A percentile compares a stretch with the other conserved stretches of the same genome.
Evolutionary conservation across 2,113 vertebrate genomes (phyloP).

Genomic region (Alouatta palliata): DNA sequence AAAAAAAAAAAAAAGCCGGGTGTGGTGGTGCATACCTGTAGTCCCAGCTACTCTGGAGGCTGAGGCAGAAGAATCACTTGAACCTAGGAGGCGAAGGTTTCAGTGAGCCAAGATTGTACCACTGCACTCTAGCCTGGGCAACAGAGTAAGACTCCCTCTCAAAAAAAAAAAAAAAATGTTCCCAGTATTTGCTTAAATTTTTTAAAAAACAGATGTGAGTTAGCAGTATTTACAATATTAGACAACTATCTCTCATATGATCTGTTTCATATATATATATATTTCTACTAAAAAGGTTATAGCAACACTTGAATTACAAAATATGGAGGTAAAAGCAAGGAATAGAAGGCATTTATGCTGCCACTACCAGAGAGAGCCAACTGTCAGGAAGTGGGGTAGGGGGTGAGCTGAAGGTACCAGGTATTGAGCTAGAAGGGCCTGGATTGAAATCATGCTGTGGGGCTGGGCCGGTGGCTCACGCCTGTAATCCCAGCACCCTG

Average conservation of each 20-base stretch:
- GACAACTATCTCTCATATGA: not conserved
- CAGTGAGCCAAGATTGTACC: too few relatives aligned
- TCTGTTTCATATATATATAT: not conserved
- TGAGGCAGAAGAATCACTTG: too few relatives aligned
- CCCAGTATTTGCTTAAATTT: not conserved
- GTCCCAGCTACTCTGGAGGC: too few relatives aligned
- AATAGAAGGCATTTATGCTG: not conserved
- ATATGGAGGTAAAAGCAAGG: not conserved
- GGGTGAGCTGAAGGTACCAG: not conserved
- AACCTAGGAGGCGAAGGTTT: too few relatives aligned
- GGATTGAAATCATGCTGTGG: not conserved
- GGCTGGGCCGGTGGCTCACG: not conserved
- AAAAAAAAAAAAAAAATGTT: not conserved
- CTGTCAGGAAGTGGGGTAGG: not conserved
- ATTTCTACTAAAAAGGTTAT: not conserved
- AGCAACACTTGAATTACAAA: not conserved
- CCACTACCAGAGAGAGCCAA: not conserved
- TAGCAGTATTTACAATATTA: not conserved
- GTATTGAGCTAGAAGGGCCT: not conserved
- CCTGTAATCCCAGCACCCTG: not conserved
- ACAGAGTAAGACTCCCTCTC: too few relatives aligned
- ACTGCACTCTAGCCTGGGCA: too few relatives aligned
- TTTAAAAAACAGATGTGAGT: not conserved
- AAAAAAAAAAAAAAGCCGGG: too few relatives aligned
- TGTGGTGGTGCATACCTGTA: accelerated